These are phyloP conservation scores for Drosophila cardini DNA, from an alignment of 1,140 invertebrate genomes.

Conservation along the genomic window DNA sequence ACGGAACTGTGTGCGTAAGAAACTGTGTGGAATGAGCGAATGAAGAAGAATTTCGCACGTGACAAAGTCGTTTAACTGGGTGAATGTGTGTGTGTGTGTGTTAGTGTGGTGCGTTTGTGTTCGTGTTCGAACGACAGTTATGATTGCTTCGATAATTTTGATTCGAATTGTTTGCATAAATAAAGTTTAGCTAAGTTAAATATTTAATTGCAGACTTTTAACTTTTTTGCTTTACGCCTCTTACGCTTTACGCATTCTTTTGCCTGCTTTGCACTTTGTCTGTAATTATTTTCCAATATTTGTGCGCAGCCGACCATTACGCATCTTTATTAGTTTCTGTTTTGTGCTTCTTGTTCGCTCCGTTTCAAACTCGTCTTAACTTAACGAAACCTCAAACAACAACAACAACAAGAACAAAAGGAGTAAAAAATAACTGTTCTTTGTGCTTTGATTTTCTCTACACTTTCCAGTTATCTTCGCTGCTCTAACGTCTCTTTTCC, in stretches of 20 bases:
- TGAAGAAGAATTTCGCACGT: conserved; percentile 23
- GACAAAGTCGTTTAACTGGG: conserved; percentile 22
- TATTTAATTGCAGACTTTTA: conserved; percentile 1
- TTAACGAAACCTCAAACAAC: conserved; percentile 14
- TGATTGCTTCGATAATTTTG: conserved; percentile 11
- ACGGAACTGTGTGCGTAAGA: conserved; percentile 9
- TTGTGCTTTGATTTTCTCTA: conserved; percentile 18
- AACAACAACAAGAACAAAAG: background rate
- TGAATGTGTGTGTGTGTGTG: background rate
- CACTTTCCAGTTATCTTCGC: conserved; percentile 18
- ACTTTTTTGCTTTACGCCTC: background rate
- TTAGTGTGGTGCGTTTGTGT: conserved; percentile 1
- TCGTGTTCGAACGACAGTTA: background rate
- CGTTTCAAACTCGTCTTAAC: conserved; percentile 10
- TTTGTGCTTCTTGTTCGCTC: conserved; percentile 46
- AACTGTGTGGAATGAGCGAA: conserved; percentile 9
- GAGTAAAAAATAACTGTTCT: background rate
- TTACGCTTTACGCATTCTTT: conserved; percentile 17
- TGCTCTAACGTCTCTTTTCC: background rate
- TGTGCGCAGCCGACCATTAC: conserved; percentile 76
- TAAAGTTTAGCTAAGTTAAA: conserved; percentile 2
- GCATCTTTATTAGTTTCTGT: conserved; percentile 75
- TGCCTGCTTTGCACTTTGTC: conserved; percentile 15
- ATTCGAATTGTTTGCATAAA: conserved; percentile 12
- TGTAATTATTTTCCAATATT: conserved; percentile 79